These are phyloP conservation scores for Hirtodrosophila histrioides DNA, from an alignment of 2,888 invertebrate genomes.

Conservation along the genomic window DNA sequence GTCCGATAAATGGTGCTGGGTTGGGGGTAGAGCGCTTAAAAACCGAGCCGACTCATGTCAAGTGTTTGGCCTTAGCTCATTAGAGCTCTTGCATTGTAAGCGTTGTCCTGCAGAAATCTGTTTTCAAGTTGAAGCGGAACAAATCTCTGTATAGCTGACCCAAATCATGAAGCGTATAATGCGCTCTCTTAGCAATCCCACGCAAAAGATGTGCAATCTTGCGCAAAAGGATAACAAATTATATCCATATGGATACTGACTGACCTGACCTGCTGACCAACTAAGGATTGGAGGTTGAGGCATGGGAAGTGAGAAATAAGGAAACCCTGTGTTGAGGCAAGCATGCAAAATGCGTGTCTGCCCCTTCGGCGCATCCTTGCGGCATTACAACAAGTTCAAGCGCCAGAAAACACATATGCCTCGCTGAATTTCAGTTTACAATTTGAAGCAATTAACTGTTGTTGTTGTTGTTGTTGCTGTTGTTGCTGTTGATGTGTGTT, in stretches of 20 bases:
- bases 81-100: slow-evolving; percentile 39
- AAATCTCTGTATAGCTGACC: slow-evolving; percentile 45
- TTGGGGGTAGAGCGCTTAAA: background rate
- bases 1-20: slow-evolving; percentile 7
- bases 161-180: slow-evolving; percentile 59
- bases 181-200: slow-evolving; percentile 35
- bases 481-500: slow-evolving; percentile 22
- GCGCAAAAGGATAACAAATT: slow-evolving; percentile 76
- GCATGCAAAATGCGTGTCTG: slow-evolving; percentile 71
- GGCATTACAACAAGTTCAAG: slow-evolving; percentile 58
- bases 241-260: slow-evolving; percentile 50
- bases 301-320: slow-evolving; percentile 50
- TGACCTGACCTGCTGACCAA: slow-evolving; percentile 67
- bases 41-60: slow-evolving; percentile 4
- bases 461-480: slow-evolving; percentile 23
- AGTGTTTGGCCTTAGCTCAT: slow-evolving; percentile 45
- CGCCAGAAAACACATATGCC: slow-evolving; percentile 65
- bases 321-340: slow-evolving; percentile 44
- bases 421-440: slow-evolving; percentile 60
- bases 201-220: slow-evolving; percentile 75
- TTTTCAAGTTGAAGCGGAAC: slow-evolving; percentile 37
- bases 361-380: slow-evolving; percentile 33
- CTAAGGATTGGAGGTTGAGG: slow-evolving; percentile 12
- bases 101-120: slow-evolving; percentile 28
- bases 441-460: slow-evolving; percentile 54